These are phyloP conservation scores for Stegodyphus mimosarum DNA, from an alignment of 1,140 invertebrate species.

Conservation along the genomic window DNA sequence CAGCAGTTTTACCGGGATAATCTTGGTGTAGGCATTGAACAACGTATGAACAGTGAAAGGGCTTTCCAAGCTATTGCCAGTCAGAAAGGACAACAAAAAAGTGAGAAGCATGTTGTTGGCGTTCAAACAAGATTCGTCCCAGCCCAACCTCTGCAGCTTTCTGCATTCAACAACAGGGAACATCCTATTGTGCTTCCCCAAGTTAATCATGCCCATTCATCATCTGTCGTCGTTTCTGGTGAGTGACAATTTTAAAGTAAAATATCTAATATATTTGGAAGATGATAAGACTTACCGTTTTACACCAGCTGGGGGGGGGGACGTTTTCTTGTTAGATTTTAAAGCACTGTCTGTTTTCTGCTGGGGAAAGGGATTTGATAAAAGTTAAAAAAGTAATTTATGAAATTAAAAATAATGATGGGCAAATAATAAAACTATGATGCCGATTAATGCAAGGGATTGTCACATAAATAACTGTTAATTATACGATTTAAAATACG, in stretches of 20 bases:
- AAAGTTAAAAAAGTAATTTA: too few species aligned
- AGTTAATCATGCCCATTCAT: background rate
- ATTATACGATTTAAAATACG: too few species aligned
- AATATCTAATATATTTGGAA: background rate
- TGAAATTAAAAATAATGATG: too few species aligned
- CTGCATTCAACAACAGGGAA: conserved; percentile 28
- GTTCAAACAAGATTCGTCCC: background rate
- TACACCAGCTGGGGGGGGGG: too few species aligned
- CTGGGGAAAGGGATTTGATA: too few species aligned
- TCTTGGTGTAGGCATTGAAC: background rate
- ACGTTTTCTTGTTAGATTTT: too few species aligned
- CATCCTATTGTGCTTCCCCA: conserved; percentile 17
- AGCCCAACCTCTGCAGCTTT: background rate
- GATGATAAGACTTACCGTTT: background rate
- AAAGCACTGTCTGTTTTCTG: too few species aligned
- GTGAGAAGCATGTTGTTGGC: background rate
- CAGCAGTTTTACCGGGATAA: background rate
- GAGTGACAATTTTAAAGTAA: background rate
- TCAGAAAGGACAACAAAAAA: background rate
- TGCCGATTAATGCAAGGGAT: too few species aligned
- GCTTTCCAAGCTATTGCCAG: background rate
- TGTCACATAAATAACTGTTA: too few species aligned
- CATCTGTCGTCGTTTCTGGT: conserved; percentile 41
- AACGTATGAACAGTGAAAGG: background rate
- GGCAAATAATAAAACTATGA: too few species aligned